These are phyloP conservation scores for Synanthedon andrenaeformis DNA, from an alignment of 2,888 invertebrate species.

Conservation along the genomic window DNA sequence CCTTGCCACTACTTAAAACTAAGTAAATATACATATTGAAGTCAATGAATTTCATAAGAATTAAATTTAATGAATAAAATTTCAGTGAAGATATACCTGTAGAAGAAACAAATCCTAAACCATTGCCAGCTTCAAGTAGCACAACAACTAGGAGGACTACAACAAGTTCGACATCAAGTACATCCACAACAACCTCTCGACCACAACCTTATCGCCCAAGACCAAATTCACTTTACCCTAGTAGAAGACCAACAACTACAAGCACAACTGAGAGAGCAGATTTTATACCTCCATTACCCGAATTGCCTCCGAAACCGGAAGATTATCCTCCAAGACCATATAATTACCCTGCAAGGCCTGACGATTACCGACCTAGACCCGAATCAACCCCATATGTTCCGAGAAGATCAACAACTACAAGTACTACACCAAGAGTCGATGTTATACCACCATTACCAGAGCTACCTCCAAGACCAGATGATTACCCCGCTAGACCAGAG, in stretches of 20 bases:
- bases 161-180: not conserved
- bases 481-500: constrained; percentile 10
- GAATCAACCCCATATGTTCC: constrained; percentile 5
- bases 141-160: not conserved
- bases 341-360: constrained; percentile 11
- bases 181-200: not conserved
- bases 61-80: no score
- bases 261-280: not conserved
- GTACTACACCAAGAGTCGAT: constrained; percentile 4
- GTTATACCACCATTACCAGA: constrained; percentile 3
- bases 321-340: constrained; percentile 15
- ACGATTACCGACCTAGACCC: constrained; percentile 7
- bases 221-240: not conserved
- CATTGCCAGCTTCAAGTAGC: not conserved
- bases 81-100: not conserved
- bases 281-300: not conserved
- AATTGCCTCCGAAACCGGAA: constrained; percentile 1
- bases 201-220: not conserved
- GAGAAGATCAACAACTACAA: constrained; percentile 13
- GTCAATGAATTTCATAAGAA: no score
- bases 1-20: no score
- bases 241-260: constrained; percentile 1
- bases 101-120: not conserved
- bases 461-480: constrained; percentile 2
- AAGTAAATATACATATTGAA: no score